These are phyloP conservation scores for Andrena haemorrhoa DNA, from an alignment of 2,888 invertebrate genomes.

Conservation along the genomic window DNA sequence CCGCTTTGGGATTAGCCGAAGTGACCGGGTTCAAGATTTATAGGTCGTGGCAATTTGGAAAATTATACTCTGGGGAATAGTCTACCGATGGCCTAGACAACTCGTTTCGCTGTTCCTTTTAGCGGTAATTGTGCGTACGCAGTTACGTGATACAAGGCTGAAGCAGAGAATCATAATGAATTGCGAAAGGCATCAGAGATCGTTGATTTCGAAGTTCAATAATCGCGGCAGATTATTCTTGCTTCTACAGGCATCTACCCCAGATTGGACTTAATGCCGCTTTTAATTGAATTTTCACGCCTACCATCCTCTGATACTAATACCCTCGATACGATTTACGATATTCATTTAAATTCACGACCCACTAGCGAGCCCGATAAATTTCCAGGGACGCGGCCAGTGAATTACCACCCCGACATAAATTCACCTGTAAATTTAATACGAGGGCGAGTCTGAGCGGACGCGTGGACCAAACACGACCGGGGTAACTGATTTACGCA, in stretches of 20 bases:
- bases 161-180: too few species aligned
- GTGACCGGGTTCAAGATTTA: background rate
- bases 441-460: background rate
- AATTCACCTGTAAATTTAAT: constrained; percentile 18
- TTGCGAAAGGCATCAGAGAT: too few species aligned
- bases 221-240: background rate
- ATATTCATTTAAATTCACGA: constrained; percentile 30
- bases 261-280: background rate
- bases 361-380: background rate
- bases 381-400: background rate
- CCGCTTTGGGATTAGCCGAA: background rate
- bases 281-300: constrained; percentile 13
- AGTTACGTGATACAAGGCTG: too few species aligned
- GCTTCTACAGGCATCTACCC: background rate
- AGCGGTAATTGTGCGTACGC: too few species aligned
- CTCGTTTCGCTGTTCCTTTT: too few species aligned
- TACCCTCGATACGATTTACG: constrained; percentile 29
- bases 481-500: background rate
- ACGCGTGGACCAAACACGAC: background rate
- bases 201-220: too few species aligned
- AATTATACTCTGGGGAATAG: background rate
- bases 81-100: background rate
- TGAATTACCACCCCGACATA: constrained; percentile 10
- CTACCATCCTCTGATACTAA: background rate
- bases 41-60: background rate